Conservation (phyloP, 2,113 vertebrate genomes). For the Neolamprologus sp. region DNA sequence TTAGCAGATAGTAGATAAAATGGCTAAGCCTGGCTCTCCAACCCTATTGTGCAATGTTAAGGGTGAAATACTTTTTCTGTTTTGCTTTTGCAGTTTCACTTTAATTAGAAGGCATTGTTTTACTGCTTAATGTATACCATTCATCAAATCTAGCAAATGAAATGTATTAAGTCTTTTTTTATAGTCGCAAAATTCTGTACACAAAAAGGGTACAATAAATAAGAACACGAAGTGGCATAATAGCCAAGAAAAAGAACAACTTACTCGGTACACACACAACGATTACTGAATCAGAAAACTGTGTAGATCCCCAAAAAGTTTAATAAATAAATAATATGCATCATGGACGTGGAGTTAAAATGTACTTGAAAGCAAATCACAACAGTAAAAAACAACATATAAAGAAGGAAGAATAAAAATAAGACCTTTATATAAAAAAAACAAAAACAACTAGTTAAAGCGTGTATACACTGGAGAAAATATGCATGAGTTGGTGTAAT, state of each 20-base stretch:
- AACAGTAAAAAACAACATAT: fast-evolving
- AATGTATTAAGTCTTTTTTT: neutral
- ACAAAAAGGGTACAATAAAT: neutral
- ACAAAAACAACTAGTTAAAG: neutral
- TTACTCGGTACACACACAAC: neutral
- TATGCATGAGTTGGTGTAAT: neutral
- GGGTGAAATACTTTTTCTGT: neutral
- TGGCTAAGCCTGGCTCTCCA: neutral
- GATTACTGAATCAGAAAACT: neutral
- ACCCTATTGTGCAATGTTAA: neutral
- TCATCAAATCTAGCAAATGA: neutral
- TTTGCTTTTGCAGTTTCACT: neutral
- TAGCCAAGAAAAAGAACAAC: neutral
- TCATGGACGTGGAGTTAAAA: neutral
- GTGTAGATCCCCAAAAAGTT: neutral
- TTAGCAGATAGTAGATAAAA: neutral
- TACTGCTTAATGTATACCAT: neutral
- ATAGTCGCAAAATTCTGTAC: neutral
- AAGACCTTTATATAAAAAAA: neutral
- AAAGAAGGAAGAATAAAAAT: neutral
- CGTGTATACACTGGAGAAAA: neutral
- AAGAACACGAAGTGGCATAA: neutral
- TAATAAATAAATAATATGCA: neutral
- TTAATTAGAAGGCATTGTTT: neutral
- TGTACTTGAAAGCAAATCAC: neutral